These are phyloP conservation scores for Bettongia penicillata DNA, from an alignment of 2,113 vertebrate genomes.

Conservation along the genomic window DNA sequence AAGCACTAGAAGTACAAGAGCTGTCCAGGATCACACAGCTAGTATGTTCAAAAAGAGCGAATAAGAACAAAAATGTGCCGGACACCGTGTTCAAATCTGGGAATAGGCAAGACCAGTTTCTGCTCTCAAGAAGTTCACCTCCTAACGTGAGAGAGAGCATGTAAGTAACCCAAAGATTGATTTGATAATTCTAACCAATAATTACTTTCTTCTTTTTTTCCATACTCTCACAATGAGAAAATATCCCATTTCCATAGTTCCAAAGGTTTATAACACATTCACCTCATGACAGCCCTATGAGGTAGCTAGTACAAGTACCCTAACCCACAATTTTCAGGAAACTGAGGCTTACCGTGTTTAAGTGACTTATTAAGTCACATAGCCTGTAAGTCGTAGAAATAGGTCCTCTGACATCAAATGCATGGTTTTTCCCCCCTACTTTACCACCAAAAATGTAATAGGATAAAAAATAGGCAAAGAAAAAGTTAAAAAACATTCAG, in stretches of 20 bases:
- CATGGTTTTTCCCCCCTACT: too few species aligned
- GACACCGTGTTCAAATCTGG: background rate
- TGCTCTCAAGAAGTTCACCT: background rate
- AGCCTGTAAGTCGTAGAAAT: background rate
- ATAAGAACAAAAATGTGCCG: too few species aligned
- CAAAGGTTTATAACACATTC: background rate
- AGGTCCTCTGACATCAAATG: too few species aligned
- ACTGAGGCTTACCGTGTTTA: background rate
- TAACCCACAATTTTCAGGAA: background rate
- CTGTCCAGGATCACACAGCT: too few species aligned
- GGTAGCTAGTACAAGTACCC: background rate
- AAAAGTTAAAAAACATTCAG: too few species aligned
- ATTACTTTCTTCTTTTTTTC: background rate
- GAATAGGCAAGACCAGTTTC: background rate
- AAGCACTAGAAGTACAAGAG: too few species aligned
- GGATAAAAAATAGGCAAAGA: too few species aligned
- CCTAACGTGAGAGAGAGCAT: background rate
- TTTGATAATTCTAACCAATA: background rate
- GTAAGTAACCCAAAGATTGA: background rate
- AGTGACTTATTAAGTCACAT: background rate
- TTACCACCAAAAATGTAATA: too few species aligned
- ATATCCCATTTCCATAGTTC: background rate
- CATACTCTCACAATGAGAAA: background rate
- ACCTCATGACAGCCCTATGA: background rate
- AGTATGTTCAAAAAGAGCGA: too few species aligned